phyloP scores from a whole-genome alignment of 2,888 invertebrate genomes.

The Hypselothyrea guttata region DNA sequence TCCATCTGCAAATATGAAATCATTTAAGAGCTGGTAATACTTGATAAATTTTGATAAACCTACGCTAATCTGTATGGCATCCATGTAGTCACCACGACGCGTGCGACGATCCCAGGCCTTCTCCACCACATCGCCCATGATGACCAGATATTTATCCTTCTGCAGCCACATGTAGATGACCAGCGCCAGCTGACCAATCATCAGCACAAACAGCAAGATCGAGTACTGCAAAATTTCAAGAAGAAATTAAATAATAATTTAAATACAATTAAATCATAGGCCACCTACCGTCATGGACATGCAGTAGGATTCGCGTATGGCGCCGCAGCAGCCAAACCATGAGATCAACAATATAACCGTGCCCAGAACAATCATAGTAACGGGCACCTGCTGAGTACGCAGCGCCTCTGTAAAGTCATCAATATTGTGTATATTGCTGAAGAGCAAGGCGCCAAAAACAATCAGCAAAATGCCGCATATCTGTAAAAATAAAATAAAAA shows the following conservation, averaged over 20 bases:
- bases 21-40: no score
- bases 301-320: constrained; percentile 93
- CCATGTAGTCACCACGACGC: constrained; percentile 79
- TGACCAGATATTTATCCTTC: constrained; percentile 84
- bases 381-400: constrained; percentile 85
- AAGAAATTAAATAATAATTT: neutral
- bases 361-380: constrained; percentile 87
- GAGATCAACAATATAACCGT: constrained; percentile 90
- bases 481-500: constrained; percentile 81
- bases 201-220: constrained; percentile 87
- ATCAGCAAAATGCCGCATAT: constrained; percentile 88
- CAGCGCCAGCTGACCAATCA: constrained; percentile 89
- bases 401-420: constrained; percentile 83
- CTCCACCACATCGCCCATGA: constrained; percentile 84
- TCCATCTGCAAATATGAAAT: constrained; percentile 75
- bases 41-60: constrained; percentile 18
- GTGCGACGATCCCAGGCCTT: constrained; percentile 81
- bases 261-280: neutral
- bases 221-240: constrained; percentile 85
- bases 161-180: constrained; percentile 88
- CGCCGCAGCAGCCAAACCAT: constrained; percentile 96
- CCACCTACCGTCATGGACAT: constrained; percentile 90
- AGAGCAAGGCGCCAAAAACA: constrained; percentile 86
- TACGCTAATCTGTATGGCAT: constrained; percentile 79
- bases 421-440: constrained; percentile 85